These are phyloP conservation scores for Bugula neritina DNA, from an alignment of 2,888 invertebrate genomes.

Conservation along the genomic window DNA sequence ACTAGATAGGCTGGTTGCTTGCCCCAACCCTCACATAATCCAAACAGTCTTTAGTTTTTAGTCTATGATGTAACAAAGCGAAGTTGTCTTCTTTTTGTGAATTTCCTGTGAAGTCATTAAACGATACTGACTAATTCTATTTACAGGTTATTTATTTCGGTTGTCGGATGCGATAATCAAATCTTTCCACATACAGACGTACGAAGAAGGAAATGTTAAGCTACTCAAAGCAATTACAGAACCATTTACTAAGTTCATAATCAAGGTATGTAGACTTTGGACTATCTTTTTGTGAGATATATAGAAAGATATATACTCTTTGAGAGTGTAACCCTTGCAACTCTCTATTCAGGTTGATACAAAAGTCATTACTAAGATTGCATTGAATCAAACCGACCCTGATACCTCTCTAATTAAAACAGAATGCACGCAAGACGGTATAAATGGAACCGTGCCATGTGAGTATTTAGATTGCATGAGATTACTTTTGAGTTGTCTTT, in stretches of 20 bases:
- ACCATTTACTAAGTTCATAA: slow-evolving; percentile 53
- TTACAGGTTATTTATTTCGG: slow-evolving; percentile 14
- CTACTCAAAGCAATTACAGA: slow-evolving; percentile 54
- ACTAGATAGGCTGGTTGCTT: too few species aligned
- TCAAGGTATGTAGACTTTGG: slow-evolving; percentile 35
- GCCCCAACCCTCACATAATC: too few species aligned
- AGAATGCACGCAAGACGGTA: not conserved
- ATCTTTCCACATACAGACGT: slow-evolving; percentile 31
- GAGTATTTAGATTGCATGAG: too few species aligned
- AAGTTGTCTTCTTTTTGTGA: too few species aligned
- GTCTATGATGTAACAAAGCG: too few species aligned
- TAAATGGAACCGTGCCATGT: not conserved
- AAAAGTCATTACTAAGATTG: slow-evolving; percentile 51
- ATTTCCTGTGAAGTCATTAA: too few species aligned
- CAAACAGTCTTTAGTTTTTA: too few species aligned
- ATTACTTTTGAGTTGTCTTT: too few species aligned
- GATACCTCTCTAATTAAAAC: slow-evolving; percentile 35
- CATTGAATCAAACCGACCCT: slow-evolving; percentile 43
- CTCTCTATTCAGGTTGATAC: slow-evolving; percentile 53
- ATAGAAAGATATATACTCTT: too few species aligned
- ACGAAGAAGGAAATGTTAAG: slow-evolving; percentile 42
- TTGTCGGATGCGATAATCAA: not conserved
- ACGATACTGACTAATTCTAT: too few species aligned
- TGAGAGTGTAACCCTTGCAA: too few species aligned
- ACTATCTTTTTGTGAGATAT: not conserved